Conservation (phyloP, 2,113 vertebrate species). For the Ceyx margarethae region DNA sequence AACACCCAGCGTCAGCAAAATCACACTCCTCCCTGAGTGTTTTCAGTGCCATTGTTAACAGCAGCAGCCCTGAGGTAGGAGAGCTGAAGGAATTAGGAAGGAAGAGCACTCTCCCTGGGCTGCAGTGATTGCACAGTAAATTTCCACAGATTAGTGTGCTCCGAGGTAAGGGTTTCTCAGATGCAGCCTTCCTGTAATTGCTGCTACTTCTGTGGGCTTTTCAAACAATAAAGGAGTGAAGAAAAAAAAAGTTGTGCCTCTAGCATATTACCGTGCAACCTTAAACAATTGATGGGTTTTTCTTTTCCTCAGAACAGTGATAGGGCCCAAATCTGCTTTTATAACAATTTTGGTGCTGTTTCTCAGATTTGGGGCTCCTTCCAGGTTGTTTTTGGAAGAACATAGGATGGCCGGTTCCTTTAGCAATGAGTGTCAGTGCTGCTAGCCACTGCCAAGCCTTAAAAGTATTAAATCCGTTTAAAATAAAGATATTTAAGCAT, state of each 20-base stretch:
- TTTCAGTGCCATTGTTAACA: constrained; percentile 19
- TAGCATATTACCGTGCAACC: neutral
- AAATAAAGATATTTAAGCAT: neutral
- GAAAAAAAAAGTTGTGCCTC: neutral
- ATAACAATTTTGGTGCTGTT: neutral
- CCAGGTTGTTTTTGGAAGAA: neutral
- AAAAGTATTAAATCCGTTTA: neutral
- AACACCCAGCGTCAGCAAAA: neutral
- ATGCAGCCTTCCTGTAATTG: neutral
- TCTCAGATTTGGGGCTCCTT: neutral
- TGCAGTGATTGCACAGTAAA: constrained; percentile 6
- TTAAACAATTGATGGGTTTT: rapidly evolving
- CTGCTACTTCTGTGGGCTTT: neutral
- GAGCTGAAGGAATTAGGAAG: constrained; percentile 46
- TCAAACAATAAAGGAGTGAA: neutral
- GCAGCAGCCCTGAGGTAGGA: neutral
- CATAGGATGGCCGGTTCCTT: neutral
- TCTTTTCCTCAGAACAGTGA: neutral
- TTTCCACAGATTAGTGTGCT: neutral
- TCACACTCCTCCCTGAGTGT: neutral
- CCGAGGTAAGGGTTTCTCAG: neutral
- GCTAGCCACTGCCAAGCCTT: neutral
- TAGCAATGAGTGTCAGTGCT: neutral
- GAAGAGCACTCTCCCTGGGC: neutral
- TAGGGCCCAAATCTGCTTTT: neutral